phyloP scores from a whole-genome alignment of 2,888 invertebrate genomes.

The Ditylenchus weischeri region DNA sequence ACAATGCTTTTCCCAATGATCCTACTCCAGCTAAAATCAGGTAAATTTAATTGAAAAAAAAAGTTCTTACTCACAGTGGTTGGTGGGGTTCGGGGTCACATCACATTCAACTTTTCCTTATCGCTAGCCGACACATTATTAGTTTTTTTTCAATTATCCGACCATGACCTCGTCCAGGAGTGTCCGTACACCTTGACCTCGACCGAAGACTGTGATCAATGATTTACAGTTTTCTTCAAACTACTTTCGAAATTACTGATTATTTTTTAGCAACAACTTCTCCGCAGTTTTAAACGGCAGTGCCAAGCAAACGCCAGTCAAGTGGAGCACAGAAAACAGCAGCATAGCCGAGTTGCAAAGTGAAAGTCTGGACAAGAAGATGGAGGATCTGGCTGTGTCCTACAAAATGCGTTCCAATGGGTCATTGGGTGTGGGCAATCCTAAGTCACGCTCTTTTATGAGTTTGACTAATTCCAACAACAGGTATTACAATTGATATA shows the following conservation, averaged over 20 bases:
- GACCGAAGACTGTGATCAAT: too few relatives aligned
- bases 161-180: too few relatives aligned
- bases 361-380: constrained; percentile 34
- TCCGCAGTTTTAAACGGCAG: too few relatives aligned
- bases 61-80: too few relatives aligned
- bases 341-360: constrained; percentile 22
- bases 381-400: constrained; percentile 30
- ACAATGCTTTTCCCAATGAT: constrained; percentile 31
- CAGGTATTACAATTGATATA: background rate
- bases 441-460: constrained; percentile 9
- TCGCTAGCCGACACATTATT: too few relatives aligned
- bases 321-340: constrained; percentile 8
- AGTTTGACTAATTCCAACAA: constrained; percentile 8
- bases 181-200: too few relatives aligned
- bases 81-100: too few relatives aligned
- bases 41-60: background rate
- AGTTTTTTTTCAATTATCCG: too few relatives aligned
- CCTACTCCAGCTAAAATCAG: constrained; percentile 17
- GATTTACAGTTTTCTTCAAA: too few relatives aligned
- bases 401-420: constrained; percentile 36
- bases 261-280: too few relatives aligned
- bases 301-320: background rate
- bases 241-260: too few relatives aligned
- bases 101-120: too few relatives aligned
- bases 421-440: constrained; percentile 21